Evolutionary conservation across 1,140 invertebrate genomes (phyloP).

Genomic region (Drosophila parvula): DNA sequence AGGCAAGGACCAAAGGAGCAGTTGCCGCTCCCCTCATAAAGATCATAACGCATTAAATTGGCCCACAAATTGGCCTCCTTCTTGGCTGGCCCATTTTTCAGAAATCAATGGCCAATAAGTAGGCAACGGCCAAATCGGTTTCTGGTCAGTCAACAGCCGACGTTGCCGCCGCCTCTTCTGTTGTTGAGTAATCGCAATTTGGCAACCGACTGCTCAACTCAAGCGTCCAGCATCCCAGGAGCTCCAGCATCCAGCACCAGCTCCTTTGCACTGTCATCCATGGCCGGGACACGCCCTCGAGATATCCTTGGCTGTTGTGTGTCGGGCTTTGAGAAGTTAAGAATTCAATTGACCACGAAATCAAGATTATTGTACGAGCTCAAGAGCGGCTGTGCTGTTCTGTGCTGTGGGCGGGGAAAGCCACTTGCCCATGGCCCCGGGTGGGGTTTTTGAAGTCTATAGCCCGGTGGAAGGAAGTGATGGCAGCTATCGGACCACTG

Average conservation of each 20-base stretch:
- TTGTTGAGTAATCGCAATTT: conserved; percentile 70
- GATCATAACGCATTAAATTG: conserved; percentile 81
- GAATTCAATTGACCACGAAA: conserved; percentile 83
- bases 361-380: conserved; percentile 80
- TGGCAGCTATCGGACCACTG: conserved; percentile 38
- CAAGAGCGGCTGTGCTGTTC: conserved; percentile 27
- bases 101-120: conserved; percentile 81
- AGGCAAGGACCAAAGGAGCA: conserved; percentile 30
- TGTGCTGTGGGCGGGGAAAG: conserved; percentile 40
- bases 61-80: conserved; percentile 64
- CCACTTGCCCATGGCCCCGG: conserved; percentile 22
- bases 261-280: conserved; percentile 71
- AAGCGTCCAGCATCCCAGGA: background rate
- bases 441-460: conserved; percentile 56
- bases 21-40: conserved; percentile 58
- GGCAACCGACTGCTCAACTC: conserved; percentile 19
- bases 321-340: conserved; percentile 76
- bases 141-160: conserved; percentile 62
- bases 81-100: conserved; percentile 57
- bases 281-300: conserved; percentile 63
- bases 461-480: conserved; percentile 45
- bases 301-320: conserved; percentile 73
- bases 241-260: background rate
- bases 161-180: conserved; percentile 24
- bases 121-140: conserved; percentile 72